Base-by-base conservation (phyloP, 2,113 vertebrate genomes). In the Mirounga angustirostris region DNA sequence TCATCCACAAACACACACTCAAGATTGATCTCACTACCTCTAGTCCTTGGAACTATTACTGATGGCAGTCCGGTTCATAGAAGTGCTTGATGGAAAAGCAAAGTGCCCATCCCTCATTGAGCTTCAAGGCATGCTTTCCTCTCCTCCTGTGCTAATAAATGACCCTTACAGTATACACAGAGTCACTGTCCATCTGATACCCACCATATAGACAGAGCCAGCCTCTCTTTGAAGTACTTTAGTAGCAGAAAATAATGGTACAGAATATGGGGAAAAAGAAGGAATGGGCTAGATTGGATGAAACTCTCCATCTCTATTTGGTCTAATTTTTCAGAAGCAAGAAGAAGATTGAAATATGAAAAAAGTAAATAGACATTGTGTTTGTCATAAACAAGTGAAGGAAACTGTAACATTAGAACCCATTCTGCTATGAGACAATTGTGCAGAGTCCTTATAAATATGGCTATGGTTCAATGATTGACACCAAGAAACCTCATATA, bases 331-430 rank as follows among this genome's bases (percentile, higher is more conserved):
- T 93, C 88, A 95, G 74, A 74, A 83, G 84, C 74, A 93, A 91
- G 71, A 94, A 33, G 1, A 94, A 33, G 1, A 79, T 15, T 90
- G 21, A 88, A 97, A 97, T 84, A 71, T 33, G 14, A 96, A 9
- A 65, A 43, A 74, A 96, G 33, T 52, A 11, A 24, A 33, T 56
- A 95, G 73, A 89, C 0, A 15, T 36, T 59, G 18, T 78, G 0
- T 84, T 40, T 93, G 79, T 84, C 84, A 97, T 26, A 65, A 46
- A 86, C 95, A 97, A 96, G 90, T 16, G 73, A 98, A 96, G 83
- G 84, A 81, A 82, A 67, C 59, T 61, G 61, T 78, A 96, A 73
- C 3, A 46, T 59, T 56, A 58, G 26, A 79, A 69, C 54, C 15
- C 1, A 6, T 73, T 92, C 12, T 59, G 50, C 15, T 52, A 52